These are phyloP conservation scores for Phalloptychus januarius DNA, from an alignment of 2,797 vertebrate genomes.

Conservation along the genomic window DNA sequence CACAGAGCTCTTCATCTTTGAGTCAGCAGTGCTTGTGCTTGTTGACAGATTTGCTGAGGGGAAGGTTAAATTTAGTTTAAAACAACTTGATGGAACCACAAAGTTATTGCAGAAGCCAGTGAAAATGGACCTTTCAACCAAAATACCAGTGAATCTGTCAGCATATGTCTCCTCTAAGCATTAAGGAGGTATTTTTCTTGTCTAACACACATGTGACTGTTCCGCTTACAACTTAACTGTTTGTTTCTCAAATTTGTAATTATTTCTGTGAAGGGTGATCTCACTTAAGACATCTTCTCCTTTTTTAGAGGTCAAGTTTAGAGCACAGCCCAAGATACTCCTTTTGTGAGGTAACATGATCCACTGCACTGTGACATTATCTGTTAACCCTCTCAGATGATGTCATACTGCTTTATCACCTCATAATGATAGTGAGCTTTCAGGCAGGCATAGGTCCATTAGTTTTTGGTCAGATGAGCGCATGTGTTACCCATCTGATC, in stretches of 20 bases:
- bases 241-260: background rate
- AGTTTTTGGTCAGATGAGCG: background rate
- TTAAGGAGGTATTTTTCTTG: background rate
- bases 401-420: conserved; percentile 2
- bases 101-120: background rate
- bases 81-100: background rate
- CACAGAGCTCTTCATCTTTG: conserved; percentile 24
- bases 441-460: conserved; percentile 2
- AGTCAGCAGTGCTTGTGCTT: conserved; percentile 12
- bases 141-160: conserved; percentile 6
- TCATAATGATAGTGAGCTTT: conserved; percentile 1
- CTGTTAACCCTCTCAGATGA: conserved; percentile 1
- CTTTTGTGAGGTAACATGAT: conserved; percentile 2
- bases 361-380: conserved; percentile 4
- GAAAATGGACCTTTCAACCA: background rate
- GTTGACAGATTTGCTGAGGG: conserved; percentile 40
- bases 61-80: conserved; percentile 36
- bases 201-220: background rate
- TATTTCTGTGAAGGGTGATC: background rate
- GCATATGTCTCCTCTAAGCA: background rate
- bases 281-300: background rate
- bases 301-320: background rate
- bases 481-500: background rate
- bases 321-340: background rate
- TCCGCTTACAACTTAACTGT: background rate